These are phyloP conservation scores for Aleiodes sp. DNA, from an alignment of 1,140 invertebrate species.

Conservation along the genomic window DNA sequence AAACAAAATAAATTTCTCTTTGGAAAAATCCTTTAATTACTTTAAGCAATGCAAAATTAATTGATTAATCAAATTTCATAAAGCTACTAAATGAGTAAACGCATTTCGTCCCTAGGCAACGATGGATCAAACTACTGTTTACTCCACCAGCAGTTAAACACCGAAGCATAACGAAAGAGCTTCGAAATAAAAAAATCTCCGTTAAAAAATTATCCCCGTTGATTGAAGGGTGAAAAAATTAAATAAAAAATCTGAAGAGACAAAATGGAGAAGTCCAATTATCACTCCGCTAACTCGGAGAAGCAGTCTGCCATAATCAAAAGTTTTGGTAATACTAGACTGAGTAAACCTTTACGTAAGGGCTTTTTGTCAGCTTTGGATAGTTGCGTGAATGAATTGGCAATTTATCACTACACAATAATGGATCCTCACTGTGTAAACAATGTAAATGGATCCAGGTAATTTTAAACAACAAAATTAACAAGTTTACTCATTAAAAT, in stretches of 20 bases:
- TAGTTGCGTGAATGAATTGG: conserved; percentile 54
- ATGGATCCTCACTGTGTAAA: conserved; percentile 37
- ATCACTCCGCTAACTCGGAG: conserved; percentile 4
- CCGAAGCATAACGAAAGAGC: too few relatives aligned
- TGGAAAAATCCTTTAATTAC: too few relatives aligned
- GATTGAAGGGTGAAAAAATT: conserved; percentile 3
- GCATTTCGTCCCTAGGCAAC: conserved; percentile 1
- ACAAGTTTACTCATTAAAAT: background rate
- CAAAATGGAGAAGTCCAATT: conserved; percentile 24
- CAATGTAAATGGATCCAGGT: background rate
- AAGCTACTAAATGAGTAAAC: too few relatives aligned
- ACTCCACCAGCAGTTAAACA: too few relatives aligned
- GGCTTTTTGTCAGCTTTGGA: conserved; percentile 49
- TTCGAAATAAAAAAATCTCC: too few relatives aligned
- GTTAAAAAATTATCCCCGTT: background rate
- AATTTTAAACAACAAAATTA: background rate
- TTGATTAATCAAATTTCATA: too few relatives aligned
- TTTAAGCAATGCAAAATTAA: background rate
- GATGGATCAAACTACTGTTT: background rate
- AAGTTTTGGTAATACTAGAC: conserved; percentile 3
- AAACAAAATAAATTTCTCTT: too few relatives aligned
- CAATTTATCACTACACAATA: conserved; percentile 54
- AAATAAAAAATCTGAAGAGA: conserved; percentile 17
- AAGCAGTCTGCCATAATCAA: background rate
- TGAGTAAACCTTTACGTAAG: conserved; percentile 31